These are phyloP conservation scores for Caenorhabditis inopinata DNA, from an alignment of 1,140 invertebrate species.

Conservation along the genomic window DNA sequence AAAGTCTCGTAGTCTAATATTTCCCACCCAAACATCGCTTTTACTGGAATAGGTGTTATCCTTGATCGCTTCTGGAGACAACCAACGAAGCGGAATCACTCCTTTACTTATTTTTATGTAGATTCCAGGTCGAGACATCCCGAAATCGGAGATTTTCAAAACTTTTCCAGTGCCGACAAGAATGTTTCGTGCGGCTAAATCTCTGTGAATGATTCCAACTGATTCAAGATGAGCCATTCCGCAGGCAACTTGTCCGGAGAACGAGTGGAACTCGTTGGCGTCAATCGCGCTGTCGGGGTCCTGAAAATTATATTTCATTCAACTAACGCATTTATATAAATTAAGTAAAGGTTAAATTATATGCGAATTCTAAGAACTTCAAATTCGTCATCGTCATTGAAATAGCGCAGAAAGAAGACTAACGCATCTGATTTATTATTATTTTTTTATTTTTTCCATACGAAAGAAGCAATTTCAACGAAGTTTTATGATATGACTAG, in stretches of 20 bases:
- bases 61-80: conserved; percentile 44
- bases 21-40: conserved; percentile 47
- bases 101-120: conserved; percentile 50
- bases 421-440: too few species aligned
- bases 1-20: background rate
- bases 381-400: too few species aligned
- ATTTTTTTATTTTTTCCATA: too few species aligned
- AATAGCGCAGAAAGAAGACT: too few species aligned
- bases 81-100: conserved; percentile 44
- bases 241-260: conserved; percentile 38
- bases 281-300: conserved; percentile 33
- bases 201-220: conserved; percentile 44
- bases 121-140: conserved; percentile 78
- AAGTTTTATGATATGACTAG: too few species aligned
- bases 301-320: conserved; percentile 19
- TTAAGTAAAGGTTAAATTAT: too few species aligned
- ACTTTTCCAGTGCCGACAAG: conserved; percentile 80
- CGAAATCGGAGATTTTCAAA: conserved; percentile 88
- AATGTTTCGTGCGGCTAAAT: conserved; percentile 52
- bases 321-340: too few species aligned
- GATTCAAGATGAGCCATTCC: conserved; percentile 71
- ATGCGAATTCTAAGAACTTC: too few species aligned
- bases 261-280: conserved; percentile 32
- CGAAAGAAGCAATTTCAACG: too few species aligned
- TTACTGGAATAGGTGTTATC: conserved; percentile 47